Percentiles rank a stretch among this genome's conserved stretches.
Conservation (phyloP, 2,888 invertebrate genomes). For the Orthosia gothica region DNA sequence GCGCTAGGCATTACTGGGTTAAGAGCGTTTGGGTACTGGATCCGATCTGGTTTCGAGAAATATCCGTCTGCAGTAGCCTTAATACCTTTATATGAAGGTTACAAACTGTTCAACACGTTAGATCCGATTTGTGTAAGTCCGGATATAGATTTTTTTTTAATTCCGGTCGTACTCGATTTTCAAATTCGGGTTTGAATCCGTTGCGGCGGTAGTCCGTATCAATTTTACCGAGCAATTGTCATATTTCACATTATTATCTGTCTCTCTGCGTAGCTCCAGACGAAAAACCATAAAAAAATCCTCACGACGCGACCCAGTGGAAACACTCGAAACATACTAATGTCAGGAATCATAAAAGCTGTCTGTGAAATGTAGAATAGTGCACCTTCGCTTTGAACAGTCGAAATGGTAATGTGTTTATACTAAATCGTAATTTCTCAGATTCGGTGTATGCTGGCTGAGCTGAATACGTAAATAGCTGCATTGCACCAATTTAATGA, state of each 20-base stretch:
- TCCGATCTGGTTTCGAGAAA: no score
- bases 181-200: no score
- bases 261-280: not conserved
- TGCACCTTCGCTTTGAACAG: constrained; percentile 34
- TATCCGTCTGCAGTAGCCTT: no score
- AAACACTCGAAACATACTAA: constrained; percentile 8
- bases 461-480: constrained; percentile 42
- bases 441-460: constrained; percentile 24
- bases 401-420: constrained; percentile 43
- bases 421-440: constrained; percentile 38
- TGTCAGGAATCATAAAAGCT: constrained; percentile 45
- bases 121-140: no score
- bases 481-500: constrained; percentile 12
- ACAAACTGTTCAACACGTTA: not conserved
- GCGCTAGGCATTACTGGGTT: not conserved
- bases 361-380: constrained; percentile 29
- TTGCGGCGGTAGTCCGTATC: no score
- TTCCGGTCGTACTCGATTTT: no score
- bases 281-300: not conserved
- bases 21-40: not conserved
- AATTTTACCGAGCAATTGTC: not conserved
- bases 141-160: no score
- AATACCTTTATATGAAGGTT: not conserved
- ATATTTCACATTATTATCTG: no score
- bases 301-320: not conserved